phyloP scores from a whole-genome alignment of 2,797 vertebrate genomes.

The Microhierax caerulescens region DNA sequence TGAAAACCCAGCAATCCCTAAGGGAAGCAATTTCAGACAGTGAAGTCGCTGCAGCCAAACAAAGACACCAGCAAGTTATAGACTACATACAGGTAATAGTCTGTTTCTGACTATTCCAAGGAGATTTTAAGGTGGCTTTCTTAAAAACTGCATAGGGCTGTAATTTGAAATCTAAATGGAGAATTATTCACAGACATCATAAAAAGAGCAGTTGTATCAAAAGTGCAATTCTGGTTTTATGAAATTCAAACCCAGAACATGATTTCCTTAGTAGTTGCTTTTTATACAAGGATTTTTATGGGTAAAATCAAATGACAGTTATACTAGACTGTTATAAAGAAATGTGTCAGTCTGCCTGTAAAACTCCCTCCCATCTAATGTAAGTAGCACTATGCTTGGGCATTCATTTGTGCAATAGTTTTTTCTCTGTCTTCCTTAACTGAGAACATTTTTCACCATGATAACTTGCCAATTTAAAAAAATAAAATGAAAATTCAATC shows the following conservation, averaged over 20 bases:
- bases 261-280: conserved; percentile 62
- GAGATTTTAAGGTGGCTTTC: conserved; percentile 68
- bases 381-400: neutral
- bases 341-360: conserved; percentile 59
- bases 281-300: conserved; percentile 64
- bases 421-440: conserved; percentile 5
- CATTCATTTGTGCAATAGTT: neutral
- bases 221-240: conserved; percentile 69
- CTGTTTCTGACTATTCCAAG: conserved; percentile 60
- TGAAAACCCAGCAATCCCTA: conserved; percentile 94
- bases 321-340: conserved; percentile 57
- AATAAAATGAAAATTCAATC: neutral
- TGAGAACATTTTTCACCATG: neutral
- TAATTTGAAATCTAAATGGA: conserved; percentile 71
- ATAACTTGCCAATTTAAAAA: conserved; percentile 1
- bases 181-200: conserved; percentile 69
- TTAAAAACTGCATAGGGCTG: conserved; percentile 48
- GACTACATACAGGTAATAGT: conserved; percentile 92
- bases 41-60: conserved; percentile 90
- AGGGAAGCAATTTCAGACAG: conserved; percentile 94
- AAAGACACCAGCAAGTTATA: conserved; percentile 91
- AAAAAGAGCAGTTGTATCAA: conserved; percentile 70
- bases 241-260: conserved; percentile 67
- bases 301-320: conserved; percentile 68
- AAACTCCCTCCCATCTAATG: conserved; percentile 19